Evolutionary conservation across 2,888 invertebrate species (phyloP).

Genomic region (Sylvicola fuscatus): DNA sequence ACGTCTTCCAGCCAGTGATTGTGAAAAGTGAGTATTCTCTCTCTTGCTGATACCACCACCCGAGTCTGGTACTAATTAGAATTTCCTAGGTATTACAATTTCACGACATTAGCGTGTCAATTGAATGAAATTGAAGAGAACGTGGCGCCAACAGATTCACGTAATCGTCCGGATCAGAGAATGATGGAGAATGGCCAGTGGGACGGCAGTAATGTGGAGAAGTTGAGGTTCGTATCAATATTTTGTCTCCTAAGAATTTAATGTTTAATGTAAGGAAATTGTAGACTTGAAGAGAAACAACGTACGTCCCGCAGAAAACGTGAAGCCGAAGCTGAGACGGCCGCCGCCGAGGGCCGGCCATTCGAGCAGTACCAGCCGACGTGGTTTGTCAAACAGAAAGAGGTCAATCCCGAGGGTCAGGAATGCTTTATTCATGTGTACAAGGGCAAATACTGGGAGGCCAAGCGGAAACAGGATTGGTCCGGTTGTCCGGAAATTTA

Average conservation of each 20-base stretch:
- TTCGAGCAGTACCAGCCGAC: conserved; percentile 56
- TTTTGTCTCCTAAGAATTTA: conserved; percentile 1
- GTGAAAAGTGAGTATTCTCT: conserved; percentile 33
- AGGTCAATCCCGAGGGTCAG: conserved; percentile 39
- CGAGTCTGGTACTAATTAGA: too few species aligned
- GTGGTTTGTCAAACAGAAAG: conserved; percentile 77
- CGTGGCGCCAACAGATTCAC: conserved; percentile 88
- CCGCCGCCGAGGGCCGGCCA: conserved; percentile 39
- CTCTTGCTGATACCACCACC: background rate
- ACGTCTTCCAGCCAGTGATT: conserved; percentile 43
- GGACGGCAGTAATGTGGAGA: conserved; percentile 79
- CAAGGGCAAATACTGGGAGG: conserved; percentile 81
- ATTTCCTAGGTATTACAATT: conserved; percentile 56
- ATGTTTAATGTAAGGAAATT: background rate
- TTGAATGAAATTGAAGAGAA: conserved; percentile 86
- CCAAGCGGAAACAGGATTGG: conserved; percentile 81
- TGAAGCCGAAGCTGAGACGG: conserved; percentile 59
- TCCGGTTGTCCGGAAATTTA: conserved; percentile 69
- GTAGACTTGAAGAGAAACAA: conserved; percentile 86
- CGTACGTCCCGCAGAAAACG: conserved; percentile 52
- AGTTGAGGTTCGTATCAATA: conserved; percentile 33
- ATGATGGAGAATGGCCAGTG: conserved; percentile 89
- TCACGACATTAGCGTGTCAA: conserved; percentile 88
- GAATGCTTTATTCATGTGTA: conserved; percentile 56
- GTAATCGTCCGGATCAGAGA: conserved; percentile 87